Conservation (phyloP, 2,113 vertebrate genomes). For the Arenaria interpres region DNA sequence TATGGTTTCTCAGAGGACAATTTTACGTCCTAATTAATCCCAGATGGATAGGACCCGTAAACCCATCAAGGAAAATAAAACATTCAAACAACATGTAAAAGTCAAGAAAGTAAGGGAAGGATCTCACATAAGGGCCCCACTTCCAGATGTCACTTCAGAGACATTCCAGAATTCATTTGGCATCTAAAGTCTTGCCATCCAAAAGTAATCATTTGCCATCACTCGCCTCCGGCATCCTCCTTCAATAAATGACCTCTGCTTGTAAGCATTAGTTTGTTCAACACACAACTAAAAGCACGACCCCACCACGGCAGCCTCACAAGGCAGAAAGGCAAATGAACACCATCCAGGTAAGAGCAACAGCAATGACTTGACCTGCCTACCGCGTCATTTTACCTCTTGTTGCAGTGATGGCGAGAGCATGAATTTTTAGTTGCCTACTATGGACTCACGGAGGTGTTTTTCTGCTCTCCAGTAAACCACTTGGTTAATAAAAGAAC, state of each 20-base stretch:
- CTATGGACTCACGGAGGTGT: neutral
- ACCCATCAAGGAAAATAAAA: neutral
- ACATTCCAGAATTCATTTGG: neutral
- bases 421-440: neutral
- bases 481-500: neutral
- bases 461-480: neutral
- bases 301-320: rapidly evolving
- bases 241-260: neutral
- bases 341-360: rapidly evolving
- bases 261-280: neutral
- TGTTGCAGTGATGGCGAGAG: neutral
- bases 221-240: neutral
- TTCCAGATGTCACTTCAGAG: neutral
- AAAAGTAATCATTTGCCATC: neutral
- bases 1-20: neutral
- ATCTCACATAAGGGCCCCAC: neutral
- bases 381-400: neutral
- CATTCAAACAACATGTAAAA: neutral
- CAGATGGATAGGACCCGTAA: neutral
- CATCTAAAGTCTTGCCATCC: neutral
- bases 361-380: neutral
- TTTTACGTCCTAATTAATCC: neutral
- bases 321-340: neutral
- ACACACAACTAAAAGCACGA: neutral
- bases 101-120: neutral